Evolutionary conservation across 1,140 invertebrate species (phyloP), one percentile per base, ranked within the genome.

Genomic region (Drosophila orosa): DNA sequence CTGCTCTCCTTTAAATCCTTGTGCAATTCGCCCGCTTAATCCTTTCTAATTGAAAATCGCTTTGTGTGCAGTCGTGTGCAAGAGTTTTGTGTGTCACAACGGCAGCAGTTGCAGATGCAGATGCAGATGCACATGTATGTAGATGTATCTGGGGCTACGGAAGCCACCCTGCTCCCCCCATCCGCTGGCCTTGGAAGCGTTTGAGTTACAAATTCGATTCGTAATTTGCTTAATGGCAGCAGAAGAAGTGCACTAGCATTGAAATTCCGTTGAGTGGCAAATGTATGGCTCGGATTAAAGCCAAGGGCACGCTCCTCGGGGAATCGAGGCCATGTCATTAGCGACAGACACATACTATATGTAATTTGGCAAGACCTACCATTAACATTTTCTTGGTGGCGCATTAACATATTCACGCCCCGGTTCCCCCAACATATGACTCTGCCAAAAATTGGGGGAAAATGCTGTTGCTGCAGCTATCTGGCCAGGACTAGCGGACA

Each of bases 1-100:
- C 72, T 60, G 62, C 61, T 65, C 71, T 63, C 74, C 75, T 87
- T 86, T 86, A 86, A 86, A 65, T 86, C 79, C 83, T 82, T 87
- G 66, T 79, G 68, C 79, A 73, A 78, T 73, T 87, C 77, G 62
- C 62, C 75, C 63, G 75, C 78, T 83, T 86, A 87, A 86, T 86
- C 83, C 83, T 69, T 79, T 86, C 83, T 86, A 86, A 86, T 86
- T 86, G 83, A 79, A 86, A 87, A 86, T 86, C 83, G 83, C 78
- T 86, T 86, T 86, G 82, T 71, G 31, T 61, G 37, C 39, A 57
- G 19, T 86, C 80, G 82, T 71, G 31, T 54, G 37, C 39, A 57
- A 58, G 31, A 31, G 63, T 39, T 62, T 48, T 59, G 42, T 58
- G 59, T 78, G 80, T 80, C 59, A 65, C 74, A 80, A 61, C 44